phyloP scores from a whole-genome alignment of 2,797 vertebrate species.

The Anomalospiza imberbis region DNA sequence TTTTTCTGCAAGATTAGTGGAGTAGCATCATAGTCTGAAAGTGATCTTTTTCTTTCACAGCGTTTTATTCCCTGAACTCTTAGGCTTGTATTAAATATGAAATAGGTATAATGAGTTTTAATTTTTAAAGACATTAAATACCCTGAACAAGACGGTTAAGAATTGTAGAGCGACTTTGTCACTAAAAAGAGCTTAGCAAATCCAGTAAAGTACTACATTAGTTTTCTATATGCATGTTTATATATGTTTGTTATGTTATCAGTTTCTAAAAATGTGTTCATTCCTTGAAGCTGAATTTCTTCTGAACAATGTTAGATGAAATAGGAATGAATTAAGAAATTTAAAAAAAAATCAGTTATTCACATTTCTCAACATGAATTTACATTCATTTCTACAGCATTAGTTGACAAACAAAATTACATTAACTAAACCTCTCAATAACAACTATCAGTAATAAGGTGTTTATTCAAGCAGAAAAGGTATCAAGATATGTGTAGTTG shows the following conservation, averaged over 20 bases:
- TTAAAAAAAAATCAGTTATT: not conserved
- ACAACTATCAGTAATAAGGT: not conserved
- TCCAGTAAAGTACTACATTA: not conserved
- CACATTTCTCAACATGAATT: not conserved
- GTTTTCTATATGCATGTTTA: not conserved
- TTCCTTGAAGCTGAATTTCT: not conserved
- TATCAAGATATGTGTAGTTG: not conserved
- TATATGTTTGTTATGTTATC: not conserved
- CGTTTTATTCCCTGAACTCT: constrained; percentile 35
- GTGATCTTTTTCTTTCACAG: not conserved
- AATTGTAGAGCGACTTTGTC: not conserved
- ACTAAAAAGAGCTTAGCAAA: constrained; percentile 5
- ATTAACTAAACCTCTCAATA: not conserved
- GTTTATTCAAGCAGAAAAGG: not conserved
- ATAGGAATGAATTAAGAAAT: not conserved
- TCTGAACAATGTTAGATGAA: not conserved
- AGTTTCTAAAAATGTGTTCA: not conserved
- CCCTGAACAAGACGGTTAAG: constrained; percentile 15
- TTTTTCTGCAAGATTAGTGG: constrained; percentile 39
- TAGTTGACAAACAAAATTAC: not conserved
- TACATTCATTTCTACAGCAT: not conserved
- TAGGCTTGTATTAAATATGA: constrained; percentile 2
- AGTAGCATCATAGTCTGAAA: constrained; percentile 34
- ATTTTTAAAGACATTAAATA: constrained; percentile 44
- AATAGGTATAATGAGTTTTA: constrained; percentile 43